Evolutionary conservation across 2,888 invertebrate genomes (phyloP).

Genomic region (Heterodera filipjevi): DNA sequence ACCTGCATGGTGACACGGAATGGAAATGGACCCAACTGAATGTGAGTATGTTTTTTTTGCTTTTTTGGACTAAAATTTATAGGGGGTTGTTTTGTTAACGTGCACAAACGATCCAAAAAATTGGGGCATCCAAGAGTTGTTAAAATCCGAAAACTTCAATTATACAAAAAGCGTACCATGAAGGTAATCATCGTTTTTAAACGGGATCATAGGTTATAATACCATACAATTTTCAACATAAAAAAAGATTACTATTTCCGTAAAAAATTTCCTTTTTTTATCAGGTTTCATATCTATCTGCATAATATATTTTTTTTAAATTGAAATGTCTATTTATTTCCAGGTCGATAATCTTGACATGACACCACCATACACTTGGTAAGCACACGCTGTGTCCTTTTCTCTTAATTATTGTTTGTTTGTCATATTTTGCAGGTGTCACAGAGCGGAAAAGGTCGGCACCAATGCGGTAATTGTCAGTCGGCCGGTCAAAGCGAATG

Average conservation of each 20-base stretch:
- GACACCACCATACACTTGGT: constrained; percentile 76
- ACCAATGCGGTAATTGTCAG: constrained; percentile 42
- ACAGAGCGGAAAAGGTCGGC: constrained; percentile 68
- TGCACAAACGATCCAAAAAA: too few species aligned
- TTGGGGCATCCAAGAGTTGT: too few species aligned
- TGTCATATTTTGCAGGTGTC: constrained; percentile 75
- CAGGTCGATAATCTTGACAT: constrained; percentile 73
- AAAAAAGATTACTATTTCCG: too few species aligned
- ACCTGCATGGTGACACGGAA: constrained; percentile 71
- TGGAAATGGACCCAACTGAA: constrained; percentile 44
- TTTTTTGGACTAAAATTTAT: too few species aligned
- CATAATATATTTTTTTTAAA: not conserved
- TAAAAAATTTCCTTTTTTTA: too few species aligned
- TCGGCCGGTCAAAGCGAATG: constrained; percentile 33
- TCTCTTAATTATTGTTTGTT: not conserved
- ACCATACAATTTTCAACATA: too few species aligned
- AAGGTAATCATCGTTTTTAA: too few species aligned
- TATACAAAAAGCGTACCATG: too few species aligned
- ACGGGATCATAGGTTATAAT: too few species aligned
- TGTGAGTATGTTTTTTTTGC: constrained; percentile 6
- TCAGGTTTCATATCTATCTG: too few species aligned
- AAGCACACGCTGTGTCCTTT: not conserved
- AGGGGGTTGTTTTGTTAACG: too few species aligned
- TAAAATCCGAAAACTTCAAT: too few species aligned
- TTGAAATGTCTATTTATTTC: not conserved